Evolutionary conservation across 2,888 invertebrate species (phyloP).

Genomic region (Microctonus hyperodae): DNA sequence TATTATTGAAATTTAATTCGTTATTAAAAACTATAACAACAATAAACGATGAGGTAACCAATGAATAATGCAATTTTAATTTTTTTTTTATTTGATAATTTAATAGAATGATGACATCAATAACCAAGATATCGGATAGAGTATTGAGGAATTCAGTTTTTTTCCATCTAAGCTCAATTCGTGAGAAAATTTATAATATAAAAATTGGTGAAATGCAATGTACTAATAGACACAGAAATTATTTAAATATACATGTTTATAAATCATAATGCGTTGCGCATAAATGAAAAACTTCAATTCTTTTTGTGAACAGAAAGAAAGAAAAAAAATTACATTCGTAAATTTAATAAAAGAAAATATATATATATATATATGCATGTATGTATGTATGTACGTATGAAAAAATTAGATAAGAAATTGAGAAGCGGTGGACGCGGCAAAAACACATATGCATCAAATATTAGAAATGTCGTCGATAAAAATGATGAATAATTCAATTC

Average conservation of each 20-base stretch:
- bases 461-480: not conserved
- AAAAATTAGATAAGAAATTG: not conserved
- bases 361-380: not conserved
- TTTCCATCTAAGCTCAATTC: not conserved
- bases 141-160: not conserved
- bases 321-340: not conserved
- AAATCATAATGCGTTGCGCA: not conserved
- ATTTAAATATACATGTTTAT: not conserved
- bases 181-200: not conserved
- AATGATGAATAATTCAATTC: constrained; percentile 34
- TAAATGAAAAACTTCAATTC: not conserved
- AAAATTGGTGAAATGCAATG: constrained; percentile 1
- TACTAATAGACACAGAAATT: not conserved
- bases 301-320: not conserved
- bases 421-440: not conserved
- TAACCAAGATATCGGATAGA: not conserved
- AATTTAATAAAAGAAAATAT: not conserved
- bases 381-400: not conserved
- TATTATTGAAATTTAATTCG: not conserved
- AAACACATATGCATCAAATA: not conserved
- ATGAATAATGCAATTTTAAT: not conserved
- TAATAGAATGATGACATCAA: constrained; percentile 2
- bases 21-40: not conserved
- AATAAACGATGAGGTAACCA: not conserved
- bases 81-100: not conserved